These are phyloP conservation scores for Falco columbarius DNA, from an alignment of 2,797 vertebrate genomes.

Conservation along the genomic window DNA sequence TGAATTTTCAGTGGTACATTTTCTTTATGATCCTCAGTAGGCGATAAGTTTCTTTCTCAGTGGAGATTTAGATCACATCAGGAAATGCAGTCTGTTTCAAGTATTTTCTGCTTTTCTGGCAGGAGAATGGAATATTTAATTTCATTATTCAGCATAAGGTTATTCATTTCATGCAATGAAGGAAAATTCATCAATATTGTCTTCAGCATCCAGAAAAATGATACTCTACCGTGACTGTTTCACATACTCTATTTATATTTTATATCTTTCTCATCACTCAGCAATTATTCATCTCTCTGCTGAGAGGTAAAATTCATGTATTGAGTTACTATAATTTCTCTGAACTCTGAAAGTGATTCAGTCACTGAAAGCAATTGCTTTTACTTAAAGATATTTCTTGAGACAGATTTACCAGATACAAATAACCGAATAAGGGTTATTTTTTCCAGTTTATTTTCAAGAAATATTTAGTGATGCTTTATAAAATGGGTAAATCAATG, in stretches of 20 bases:
- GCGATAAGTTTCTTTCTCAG: conserved; percentile 14
- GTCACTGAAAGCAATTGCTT: conserved; percentile 25
- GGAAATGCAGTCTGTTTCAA: conserved; percentile 38
- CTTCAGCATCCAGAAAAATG: conserved; percentile 47
- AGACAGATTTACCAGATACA: not conserved
- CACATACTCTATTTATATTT: conserved; percentile 66
- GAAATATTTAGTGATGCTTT: not conserved
- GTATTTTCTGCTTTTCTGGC: conserved; percentile 45
- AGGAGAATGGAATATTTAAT: conserved; percentile 60
- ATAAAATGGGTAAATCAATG: not conserved
- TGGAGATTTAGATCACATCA: conserved; percentile 30
- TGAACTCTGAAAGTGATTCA: conserved; percentile 21
- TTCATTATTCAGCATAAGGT: conserved; percentile 32
- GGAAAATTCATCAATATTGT: conserved; percentile 49
- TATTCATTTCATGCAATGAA: conserved; percentile 46
- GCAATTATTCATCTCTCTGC: conserved; percentile 41
- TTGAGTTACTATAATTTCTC: conserved; percentile 36
- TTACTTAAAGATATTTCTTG: conserved; percentile 30
- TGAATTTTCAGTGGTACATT: conserved; percentile 37
- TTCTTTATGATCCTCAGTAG: not conserved
- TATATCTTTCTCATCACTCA: conserved; percentile 56
- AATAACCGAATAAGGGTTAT: not conserved
- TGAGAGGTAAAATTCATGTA: conserved; percentile 21
- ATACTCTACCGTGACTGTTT: conserved; percentile 25
- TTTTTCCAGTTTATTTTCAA: not conserved